Percentiles rank a stretch among this genome's conserved stretches.
phyloP scores from a whole-genome alignment of 2,888 invertebrate species.

The Adelphocoris suturalis region DNA sequence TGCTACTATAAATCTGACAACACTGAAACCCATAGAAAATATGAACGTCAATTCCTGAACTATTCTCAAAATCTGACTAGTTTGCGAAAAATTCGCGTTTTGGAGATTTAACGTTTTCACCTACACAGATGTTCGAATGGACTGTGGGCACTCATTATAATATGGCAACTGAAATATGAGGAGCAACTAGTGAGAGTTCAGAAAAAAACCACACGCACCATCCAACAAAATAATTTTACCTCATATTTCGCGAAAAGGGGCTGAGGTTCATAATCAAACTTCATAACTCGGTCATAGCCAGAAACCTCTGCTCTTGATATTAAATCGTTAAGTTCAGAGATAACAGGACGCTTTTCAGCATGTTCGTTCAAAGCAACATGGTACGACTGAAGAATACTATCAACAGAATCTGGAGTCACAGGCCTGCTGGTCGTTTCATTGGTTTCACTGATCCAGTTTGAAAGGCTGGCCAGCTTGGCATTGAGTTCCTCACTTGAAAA shows the following conservation, averaged over 20 bases:
- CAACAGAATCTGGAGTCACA: constrained; percentile 86
- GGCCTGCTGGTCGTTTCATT: constrained; percentile 66
- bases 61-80: too few relatives aligned
- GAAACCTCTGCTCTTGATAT: constrained; percentile 86
- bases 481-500: constrained; percentile 87
- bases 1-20: too few relatives aligned
- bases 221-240: constrained; percentile 72
- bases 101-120: too few relatives aligned
- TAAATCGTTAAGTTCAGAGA: constrained; percentile 89
- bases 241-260: constrained; percentile 88
- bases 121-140: too few relatives aligned
- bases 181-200: too few relatives aligned
- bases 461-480: constrained; percentile 84
- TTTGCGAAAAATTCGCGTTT: too few relatives aligned
- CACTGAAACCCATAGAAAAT: too few relatives aligned
- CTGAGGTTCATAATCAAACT: constrained; percentile 87
- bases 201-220: not conserved
- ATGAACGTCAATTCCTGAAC: too few relatives aligned
- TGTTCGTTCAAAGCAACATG: constrained; percentile 91
- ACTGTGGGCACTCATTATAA: too few relatives aligned
- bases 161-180: too few relatives aligned
- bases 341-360: constrained; percentile 88
- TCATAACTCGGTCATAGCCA: constrained; percentile 86
- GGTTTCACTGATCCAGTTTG: constrained; percentile 69
- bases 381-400: constrained; percentile 87